Evolutionary conservation across 23 tunicate genomes (phyloP), one percentile per base, ranked within the genome.

Genomic region (Corella eumyota): DNA sequence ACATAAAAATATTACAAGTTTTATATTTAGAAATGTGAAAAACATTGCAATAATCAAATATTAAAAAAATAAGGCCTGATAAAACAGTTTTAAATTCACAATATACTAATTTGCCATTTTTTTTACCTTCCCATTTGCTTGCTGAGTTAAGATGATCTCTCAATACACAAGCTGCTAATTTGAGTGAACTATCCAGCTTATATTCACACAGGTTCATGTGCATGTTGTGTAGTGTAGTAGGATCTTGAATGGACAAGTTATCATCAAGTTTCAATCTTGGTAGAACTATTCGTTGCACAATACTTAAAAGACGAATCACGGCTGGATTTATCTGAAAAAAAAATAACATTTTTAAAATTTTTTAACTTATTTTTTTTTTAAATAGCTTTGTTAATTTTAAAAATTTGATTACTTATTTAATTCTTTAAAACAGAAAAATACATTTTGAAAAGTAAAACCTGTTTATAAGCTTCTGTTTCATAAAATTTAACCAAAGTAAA

Each of bases 71-170:
- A n/a, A n/a, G n/a, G n/a, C n/a, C n/a, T n/a, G n/a, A n/a, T n/a
- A n/a, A n/a, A n/a, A n/a, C n/a, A n/a, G n/a, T n/a, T n/a, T n/a
- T n/a, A n/a, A n/a, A n/a, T n/a, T n/a, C n/a, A n/a, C n/a, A n/a
- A n/a, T n/a, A n/a, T n/a, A n/a, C n/a, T n/a, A n/a, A n/a, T n/a
- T n/a, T n/a, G n/a, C n/a, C n/a, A n/a, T n/a, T n/a, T n/a, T n/a
- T n/a, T 36, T 40, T 34, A 76, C 86, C 76, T 28, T 34, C 69
- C 86, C 86, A 78, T 62, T 63, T 46, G 46, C 70, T 69, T 44
- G 22, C 44, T 20, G 33, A 15, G 29, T 27, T 50, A 3, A 69
- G 35, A 19, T 78, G 86, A 30, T 70, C 71, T 27, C 46, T 30
- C 6, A 75, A 50, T 13, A 66, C 54, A 9, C 19, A 4, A 0